These are phyloP conservation scores for Ciconia nigra DNA, from an alignment of 2,797 vertebrate species.

Conservation along the genomic window DNA sequence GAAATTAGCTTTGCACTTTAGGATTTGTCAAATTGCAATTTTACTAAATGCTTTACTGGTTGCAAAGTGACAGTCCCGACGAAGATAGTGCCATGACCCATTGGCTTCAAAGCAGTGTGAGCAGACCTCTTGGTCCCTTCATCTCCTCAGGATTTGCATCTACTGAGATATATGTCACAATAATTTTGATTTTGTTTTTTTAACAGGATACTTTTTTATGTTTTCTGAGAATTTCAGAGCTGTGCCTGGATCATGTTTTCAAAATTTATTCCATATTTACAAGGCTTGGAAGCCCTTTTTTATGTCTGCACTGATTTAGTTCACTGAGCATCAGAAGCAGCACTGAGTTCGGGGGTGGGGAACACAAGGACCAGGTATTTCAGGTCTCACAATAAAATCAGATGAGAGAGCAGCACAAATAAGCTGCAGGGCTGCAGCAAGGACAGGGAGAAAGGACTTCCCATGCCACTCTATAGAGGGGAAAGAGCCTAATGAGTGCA, in stretches of 20 bases:
- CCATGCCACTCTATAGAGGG: not conserved
- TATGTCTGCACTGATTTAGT: not conserved
- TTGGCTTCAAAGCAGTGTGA: not conserved
- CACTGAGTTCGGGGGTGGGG: not conserved
- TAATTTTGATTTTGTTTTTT: not conserved
- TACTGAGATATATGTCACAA: not conserved
- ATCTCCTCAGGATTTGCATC: not conserved
- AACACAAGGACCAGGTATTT: not conserved
- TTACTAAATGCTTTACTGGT: not conserved
- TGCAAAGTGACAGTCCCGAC: not conserved
- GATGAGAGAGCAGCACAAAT: not conserved
- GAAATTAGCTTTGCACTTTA: not conserved
- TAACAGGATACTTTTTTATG: not conserved
- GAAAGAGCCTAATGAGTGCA: not conserved
- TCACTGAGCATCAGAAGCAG: not conserved
- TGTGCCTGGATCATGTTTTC: rapidly evolving
- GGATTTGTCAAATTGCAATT: not conserved
- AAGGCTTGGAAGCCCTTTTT: not conserved
- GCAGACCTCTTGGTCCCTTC: not conserved
- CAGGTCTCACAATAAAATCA: not conserved
- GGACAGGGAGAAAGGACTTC: not conserved
- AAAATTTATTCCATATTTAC: not conserved
- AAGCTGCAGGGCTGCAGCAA: not conserved
- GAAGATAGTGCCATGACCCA: not conserved
- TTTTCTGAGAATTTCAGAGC: not conserved